phyloP scores from a whole-genome alignment of 2,113 vertebrate genomes.

The Tachycineta bicolor region DNA sequence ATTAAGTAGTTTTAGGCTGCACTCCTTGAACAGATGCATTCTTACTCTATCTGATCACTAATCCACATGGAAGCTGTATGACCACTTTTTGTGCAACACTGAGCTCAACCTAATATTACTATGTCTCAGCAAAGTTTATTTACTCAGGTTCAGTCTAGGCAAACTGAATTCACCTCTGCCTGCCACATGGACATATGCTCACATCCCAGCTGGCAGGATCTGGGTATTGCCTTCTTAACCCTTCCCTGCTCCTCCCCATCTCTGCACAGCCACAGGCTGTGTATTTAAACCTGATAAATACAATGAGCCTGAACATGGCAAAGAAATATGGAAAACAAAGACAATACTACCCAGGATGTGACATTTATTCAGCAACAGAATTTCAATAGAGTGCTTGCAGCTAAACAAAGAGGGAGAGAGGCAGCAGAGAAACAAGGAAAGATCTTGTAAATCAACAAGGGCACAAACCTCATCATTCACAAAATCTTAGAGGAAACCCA shows the following conservation, averaged over 20 bases:
- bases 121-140: background rate
- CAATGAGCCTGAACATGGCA: background rate
- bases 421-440: background rate
- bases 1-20: background rate
- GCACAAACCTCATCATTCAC: background rate
- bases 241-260: background rate
- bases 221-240: background rate
- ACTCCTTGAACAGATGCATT: background rate
- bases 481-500: background rate
- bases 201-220: background rate
- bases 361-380: constrained; percentile 14
- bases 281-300: background rate
- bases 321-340: background rate
- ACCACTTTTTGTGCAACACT: background rate
- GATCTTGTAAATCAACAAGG: background rate
- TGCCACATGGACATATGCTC: background rate
- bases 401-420: background rate
- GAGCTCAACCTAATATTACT: background rate
- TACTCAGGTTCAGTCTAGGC: background rate
- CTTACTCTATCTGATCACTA: background rate
- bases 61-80: background rate
- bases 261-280: background rate
- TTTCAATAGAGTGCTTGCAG: background rate
- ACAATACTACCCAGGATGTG: background rate
- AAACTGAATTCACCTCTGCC: background rate